Conservation (phyloP, 2,888 invertebrate species). For the Baccha elongata region DNA sequence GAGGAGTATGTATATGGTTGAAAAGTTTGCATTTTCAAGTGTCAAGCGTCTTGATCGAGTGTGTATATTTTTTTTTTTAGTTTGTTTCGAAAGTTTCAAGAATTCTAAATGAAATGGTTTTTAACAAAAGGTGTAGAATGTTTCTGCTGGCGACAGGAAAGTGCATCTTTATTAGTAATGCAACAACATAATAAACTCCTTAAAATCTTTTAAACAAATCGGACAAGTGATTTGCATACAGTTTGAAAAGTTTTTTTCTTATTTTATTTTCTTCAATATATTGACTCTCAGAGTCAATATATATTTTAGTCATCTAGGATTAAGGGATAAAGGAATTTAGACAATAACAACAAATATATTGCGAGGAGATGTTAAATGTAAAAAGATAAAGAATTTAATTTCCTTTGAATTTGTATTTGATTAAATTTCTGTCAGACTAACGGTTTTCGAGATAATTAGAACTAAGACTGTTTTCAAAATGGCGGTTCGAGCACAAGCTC, state of each 20-base stretch:
- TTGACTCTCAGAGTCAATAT: conserved; percentile 1
- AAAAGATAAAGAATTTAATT: too few relatives aligned
- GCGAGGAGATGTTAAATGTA: too few relatives aligned
- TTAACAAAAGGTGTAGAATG: not conserved
- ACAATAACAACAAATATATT: too few relatives aligned
- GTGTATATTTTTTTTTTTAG: conserved; percentile 15
- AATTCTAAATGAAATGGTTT: conserved; percentile 21
- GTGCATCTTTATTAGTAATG: conserved; percentile 7
- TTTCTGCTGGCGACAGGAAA: conserved; percentile 22
- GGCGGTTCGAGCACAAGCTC: too few relatives aligned
- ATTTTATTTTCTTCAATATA: not conserved
- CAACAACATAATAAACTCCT: not conserved
- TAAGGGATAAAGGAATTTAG: too few relatives aligned
- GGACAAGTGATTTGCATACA: not conserved
- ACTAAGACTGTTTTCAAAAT: too few relatives aligned
- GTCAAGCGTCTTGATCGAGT: conserved; percentile 48
- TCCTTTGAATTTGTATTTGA: too few relatives aligned
- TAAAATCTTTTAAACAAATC: not conserved
- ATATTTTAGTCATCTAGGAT: too few relatives aligned
- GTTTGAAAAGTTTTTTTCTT: not conserved
- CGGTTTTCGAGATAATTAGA: too few relatives aligned
- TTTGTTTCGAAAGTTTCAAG: conserved; percentile 9
- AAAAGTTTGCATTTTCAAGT: conserved; percentile 34
- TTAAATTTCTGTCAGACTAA: too few relatives aligned
- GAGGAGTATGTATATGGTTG: not conserved